Conservation (phyloP, 2,888 invertebrate species). For the Allygus modestus region DNA sequence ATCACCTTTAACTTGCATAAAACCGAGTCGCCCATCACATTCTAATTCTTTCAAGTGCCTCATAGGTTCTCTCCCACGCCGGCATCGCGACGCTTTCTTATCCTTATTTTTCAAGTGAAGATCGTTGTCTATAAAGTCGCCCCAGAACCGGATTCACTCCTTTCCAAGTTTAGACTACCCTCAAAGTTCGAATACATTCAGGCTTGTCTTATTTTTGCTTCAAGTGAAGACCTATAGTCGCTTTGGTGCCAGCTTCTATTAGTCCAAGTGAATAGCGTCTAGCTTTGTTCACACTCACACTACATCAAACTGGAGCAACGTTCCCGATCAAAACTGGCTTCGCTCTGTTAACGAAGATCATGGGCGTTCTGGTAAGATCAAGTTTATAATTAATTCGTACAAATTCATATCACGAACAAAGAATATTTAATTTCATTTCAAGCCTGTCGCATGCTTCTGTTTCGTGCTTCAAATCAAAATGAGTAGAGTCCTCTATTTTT, state of each 20-base stretch:
- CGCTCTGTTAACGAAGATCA: conserved; percentile 14
- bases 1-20: conserved; percentile 6
- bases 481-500: too few species aligned
- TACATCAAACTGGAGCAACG: conserved; percentile 9
- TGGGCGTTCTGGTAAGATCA: conserved; percentile 28
- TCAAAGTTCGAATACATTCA: not conserved
- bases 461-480: too few species aligned
- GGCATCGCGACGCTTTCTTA: too few species aligned
- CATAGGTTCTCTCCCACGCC: too few species aligned
- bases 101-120: not conserved
- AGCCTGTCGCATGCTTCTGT: too few species aligned
- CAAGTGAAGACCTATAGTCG: not conserved
- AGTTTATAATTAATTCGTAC: too few species aligned
- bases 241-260: not conserved
- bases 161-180: not conserved
- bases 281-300: too few species aligned
- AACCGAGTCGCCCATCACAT: not conserved
- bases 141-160: not conserved
- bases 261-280: not conserved
- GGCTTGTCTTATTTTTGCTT: not conserved
- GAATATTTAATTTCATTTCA: too few species aligned
- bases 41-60: conserved; percentile 39
- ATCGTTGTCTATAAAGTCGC: not conserved
- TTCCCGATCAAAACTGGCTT: conserved; percentile 28
- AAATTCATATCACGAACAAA: too few species aligned